Base-by-base conservation (phyloP, 30 jellyfish, hydroid and myxozoan species). In the Aurelia coerulea region DNA sequence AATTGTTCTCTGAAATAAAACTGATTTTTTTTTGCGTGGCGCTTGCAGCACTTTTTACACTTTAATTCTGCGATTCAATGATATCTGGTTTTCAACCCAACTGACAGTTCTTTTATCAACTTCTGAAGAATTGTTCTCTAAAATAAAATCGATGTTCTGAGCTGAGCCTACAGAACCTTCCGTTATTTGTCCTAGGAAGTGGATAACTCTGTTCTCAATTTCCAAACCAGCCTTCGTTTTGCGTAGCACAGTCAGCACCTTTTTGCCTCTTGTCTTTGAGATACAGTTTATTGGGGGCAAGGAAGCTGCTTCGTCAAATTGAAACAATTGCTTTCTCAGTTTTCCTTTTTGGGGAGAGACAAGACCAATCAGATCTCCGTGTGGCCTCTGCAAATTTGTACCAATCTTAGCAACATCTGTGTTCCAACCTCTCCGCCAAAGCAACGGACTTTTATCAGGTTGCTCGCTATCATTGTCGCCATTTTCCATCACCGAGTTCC, bases 81-180 rank as follows among this genome's bases (percentile, higher is more conserved):
- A 60, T 65, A 68, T 32, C 64, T 77, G 88, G 78, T 65, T 60
- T 39, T 77, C 71, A 17, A 77, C 88, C 88, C 88, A 77, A 76
- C 42, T 77, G 17, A 77, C 41, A 0, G 88, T 77, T 63, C 88
- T 33, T 23, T 77, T 63, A 32, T 60, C 64, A 10, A 77, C 78
- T 31, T 16, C 78, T 16, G 78, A 79, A 0, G 50, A 34, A 29
- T 33, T 14, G 68, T 1, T 59, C 31, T 59, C 68, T 6, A 15
- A 60, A 60, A 23, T 5, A 11, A 60, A 60, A 15, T 23, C 70
- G 10, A 60, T 5, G 11, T 5, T 60, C 13, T 13, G 33, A 60
- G 70, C 4, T 13, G 70, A 11, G 70, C 8, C 0, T 5, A 3
- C 70, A 6, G 33, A 60, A 60, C 31, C 35, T 60, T 60, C 70